Conservation (phyloP, 2,888 invertebrate genomes). For the Petrolisthes cinctipes region DNA sequence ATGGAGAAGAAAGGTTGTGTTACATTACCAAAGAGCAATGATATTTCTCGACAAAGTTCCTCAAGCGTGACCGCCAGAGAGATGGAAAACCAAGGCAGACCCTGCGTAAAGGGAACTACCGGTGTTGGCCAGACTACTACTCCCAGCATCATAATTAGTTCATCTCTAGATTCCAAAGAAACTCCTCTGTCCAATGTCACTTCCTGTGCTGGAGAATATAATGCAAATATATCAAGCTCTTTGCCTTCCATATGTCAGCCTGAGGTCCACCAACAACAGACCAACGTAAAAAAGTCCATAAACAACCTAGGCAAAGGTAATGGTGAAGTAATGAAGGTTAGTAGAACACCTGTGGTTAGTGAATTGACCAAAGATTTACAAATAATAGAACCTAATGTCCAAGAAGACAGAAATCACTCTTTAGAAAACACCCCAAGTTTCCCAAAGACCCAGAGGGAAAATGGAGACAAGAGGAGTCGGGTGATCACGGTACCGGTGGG, state of each 20-base stretch:
- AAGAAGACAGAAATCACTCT: too few relatives aligned
- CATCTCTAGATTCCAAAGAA: background rate
- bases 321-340: background rate
- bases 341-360: background rate
- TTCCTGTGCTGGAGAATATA: background rate
- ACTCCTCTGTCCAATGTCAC: background rate
- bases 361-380: too few relatives aligned
- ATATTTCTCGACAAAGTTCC: background rate
- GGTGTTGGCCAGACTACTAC: background rate
- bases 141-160: background rate
- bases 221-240: background rate
- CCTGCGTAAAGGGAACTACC: background rate
- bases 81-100: background rate
- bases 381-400: too few relatives aligned
- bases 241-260: background rate
- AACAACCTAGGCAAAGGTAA: background rate
- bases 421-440: too few relatives aligned
- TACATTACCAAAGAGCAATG: constrained; percentile 3
- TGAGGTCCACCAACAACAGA: background rate
- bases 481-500: constrained; percentile 52
- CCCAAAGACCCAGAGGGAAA: background rate
- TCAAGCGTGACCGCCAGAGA: background rate
- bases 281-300: background rate
- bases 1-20: constrained; percentile 46
- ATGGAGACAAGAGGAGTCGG: constrained; percentile 16